Percentiles rank a stretch among this genome's conserved stretches.
phyloP scores from a whole-genome alignment of 2,888 invertebrate species.

The Capitulum mitella region DNA sequence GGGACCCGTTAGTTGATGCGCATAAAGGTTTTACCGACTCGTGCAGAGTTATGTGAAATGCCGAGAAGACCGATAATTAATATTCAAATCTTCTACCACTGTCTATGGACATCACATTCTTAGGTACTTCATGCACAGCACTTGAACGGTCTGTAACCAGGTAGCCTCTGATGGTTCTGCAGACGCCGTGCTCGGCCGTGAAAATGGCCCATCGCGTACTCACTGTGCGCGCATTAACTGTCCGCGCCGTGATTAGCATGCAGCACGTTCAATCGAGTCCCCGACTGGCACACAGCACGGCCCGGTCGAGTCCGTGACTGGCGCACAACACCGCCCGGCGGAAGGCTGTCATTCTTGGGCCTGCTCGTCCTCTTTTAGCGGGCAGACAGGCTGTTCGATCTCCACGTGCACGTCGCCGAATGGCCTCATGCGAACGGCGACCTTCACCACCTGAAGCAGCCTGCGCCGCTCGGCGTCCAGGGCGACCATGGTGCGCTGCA shows the following conservation, averaged over 20 bases:
- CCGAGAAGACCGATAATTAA: no score
- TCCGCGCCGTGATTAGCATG: background rate
- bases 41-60: no score
- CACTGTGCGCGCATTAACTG: no score
- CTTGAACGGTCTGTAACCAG: background rate
- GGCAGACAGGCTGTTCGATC: background rate
- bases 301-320: no score
- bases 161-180: background rate
- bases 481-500: background rate
- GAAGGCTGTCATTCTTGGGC: background rate
- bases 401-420: background rate
- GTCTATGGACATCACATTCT: background rate
- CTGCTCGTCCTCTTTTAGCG: background rate
- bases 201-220: no score
- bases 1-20: no score
- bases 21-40: no score
- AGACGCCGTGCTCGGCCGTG: no score
- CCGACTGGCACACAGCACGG: background rate
- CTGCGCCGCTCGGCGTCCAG: constrained; percentile 1
- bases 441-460: background rate
- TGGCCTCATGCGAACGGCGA: background rate
- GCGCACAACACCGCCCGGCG: no score
- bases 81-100: no score
- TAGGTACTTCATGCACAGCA: background rate
- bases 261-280: background rate